Evolutionary conservation across 2,797 vertebrate genomes (phyloP).

Genomic region (Taenioides sp.): DNA sequence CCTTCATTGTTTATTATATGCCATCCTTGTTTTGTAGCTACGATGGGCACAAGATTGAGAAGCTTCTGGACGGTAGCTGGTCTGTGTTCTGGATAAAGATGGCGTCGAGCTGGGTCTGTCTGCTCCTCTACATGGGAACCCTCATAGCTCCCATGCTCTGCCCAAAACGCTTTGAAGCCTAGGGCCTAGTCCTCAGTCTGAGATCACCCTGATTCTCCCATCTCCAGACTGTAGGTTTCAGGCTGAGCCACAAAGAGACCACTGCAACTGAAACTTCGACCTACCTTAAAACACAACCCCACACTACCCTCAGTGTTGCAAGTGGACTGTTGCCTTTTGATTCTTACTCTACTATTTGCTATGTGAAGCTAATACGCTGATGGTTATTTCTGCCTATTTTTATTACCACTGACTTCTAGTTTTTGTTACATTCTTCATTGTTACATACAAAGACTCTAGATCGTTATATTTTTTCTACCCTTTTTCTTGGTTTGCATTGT

Average conservation of each 20-base stretch:
- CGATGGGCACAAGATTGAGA: slow-evolving; percentile 87
- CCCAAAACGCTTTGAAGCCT: slow-evolving; percentile 87
- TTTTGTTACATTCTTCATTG: slow-evolving; percentile 32
- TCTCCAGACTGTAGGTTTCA: slow-evolving; percentile 29
- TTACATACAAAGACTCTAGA: slow-evolving; percentile 12
- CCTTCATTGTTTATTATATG: background rate
- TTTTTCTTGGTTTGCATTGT: slow-evolving; percentile 16
- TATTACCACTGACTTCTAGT: slow-evolving; percentile 55
- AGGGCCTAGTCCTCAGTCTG: slow-evolving; percentile 33
- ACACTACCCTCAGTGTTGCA: slow-evolving; percentile 51
- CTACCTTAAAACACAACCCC: slow-evolving; percentile 53
- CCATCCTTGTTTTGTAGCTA: slow-evolving; percentile 76
- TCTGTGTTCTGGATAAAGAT: slow-evolving; percentile 98
- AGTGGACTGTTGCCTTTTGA: slow-evolving; percentile 66
- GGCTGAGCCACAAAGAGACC: slow-evolving; percentile 53
- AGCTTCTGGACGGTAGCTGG: slow-evolving; percentile 88
- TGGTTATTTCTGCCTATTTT: slow-evolving; percentile 46
- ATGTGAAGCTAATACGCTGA: slow-evolving; percentile 59
- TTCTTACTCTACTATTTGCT: slow-evolving; percentile 52
- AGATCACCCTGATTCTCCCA: slow-evolving; percentile 6
- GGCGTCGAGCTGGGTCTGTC: slow-evolving; percentile 92
- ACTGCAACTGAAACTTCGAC: slow-evolving; percentile 13
- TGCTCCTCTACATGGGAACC: slow-evolving; percentile 88
- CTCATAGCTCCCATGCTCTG: slow-evolving; percentile 89
- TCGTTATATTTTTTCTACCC: slow-evolving; percentile 13